phyloP scores from a whole-genome alignment of 2,797 vertebrate genomes.

The Echeneis naucrates region DNA sequence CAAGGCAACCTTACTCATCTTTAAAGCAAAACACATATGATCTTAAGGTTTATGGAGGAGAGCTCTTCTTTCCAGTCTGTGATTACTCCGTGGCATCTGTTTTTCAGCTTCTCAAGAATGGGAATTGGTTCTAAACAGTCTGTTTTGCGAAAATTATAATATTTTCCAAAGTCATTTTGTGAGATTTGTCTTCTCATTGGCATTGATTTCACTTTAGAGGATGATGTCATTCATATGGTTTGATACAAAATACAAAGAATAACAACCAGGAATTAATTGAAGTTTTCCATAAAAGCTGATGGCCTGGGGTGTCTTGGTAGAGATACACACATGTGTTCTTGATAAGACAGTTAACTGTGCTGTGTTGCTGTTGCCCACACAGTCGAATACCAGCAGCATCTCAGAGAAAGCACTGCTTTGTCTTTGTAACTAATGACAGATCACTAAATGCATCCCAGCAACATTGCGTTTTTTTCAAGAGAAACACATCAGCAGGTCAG shows the following conservation, averaged over 20 bases:
- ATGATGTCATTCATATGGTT: slow-evolving; percentile 27
- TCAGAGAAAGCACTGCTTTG: slow-evolving; percentile 4
- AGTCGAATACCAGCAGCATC: not conserved
- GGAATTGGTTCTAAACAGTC: slow-evolving; percentile 15
- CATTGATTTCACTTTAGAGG: slow-evolving; percentile 19
- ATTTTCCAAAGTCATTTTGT: slow-evolving; percentile 21
- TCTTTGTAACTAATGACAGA: not conserved
- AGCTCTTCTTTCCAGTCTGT: slow-evolving; percentile 11
- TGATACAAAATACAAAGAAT: slow-evolving; percentile 24
- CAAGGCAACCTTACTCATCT: slow-evolving; percentile 14
- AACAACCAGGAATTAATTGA: slow-evolving; percentile 4
- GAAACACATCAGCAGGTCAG: too few species aligned
- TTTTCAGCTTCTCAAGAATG: not conserved
- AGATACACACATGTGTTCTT: slow-evolving; percentile 22
- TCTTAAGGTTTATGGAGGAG: slow-evolving; percentile 34
- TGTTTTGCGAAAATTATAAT: slow-evolving; percentile 27
- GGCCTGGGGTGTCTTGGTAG: not conserved
- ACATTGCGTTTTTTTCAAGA: not conserved
- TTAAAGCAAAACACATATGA: slow-evolving; percentile 44
- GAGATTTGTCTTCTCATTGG: slow-evolving; percentile 17
- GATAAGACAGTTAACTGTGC: slow-evolving; percentile 12
- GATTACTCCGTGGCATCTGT: slow-evolving; percentile 43
- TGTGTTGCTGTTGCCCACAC: not conserved
- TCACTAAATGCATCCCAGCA: not conserved
- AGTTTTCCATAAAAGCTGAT: slow-evolving; percentile 18